Evolutionary conservation across 2,888 invertebrate genomes (phyloP).

Genomic region (Phymatocera aterrima): DNA sequence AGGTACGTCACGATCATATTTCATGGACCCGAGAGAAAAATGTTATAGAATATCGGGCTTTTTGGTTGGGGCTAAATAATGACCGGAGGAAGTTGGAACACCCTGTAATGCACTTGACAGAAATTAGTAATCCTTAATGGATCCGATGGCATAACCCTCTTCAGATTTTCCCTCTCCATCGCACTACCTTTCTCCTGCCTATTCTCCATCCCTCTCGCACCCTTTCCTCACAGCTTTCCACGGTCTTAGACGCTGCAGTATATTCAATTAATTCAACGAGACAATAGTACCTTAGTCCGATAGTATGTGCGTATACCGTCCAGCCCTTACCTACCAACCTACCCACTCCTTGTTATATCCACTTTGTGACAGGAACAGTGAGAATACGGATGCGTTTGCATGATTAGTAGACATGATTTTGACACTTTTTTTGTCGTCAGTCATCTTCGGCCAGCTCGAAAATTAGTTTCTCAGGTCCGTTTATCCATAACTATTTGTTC

Average conservation of each 20-base stretch:
- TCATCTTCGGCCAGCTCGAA: not conserved
- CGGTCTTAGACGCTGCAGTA: constrained; percentile 50
- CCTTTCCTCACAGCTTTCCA: constrained; percentile 16
- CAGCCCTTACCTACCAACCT: not conserved
- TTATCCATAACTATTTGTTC: constrained; percentile 32
- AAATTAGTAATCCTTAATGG: constrained; percentile 68
- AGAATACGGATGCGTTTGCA: constrained; percentile 9
- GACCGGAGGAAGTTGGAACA: constrained; percentile 22
- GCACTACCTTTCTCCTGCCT: constrained; percentile 42
- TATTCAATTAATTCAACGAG: constrained; percentile 69
- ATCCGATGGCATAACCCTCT: constrained; percentile 53
- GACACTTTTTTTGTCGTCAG: not conserved
- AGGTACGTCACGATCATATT: not conserved
- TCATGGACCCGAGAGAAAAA: not conserved
- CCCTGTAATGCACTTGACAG: constrained; percentile 59
- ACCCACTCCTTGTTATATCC: constrained; percentile 27
- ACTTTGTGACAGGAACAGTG: constrained; percentile 31
- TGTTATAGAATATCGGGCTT: not conserved
- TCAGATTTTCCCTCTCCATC: constrained; percentile 47
- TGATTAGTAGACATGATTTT: constrained; percentile 7
- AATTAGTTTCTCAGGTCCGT: not conserved
- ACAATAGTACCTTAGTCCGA: constrained; percentile 61
- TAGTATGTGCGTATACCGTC: constrained; percentile 34
- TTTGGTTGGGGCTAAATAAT: constrained; percentile 8
- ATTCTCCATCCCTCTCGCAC: constrained; percentile 42